Percentiles rank a stretch among this genome's conserved stretches.
phyloP scores from a whole-genome alignment of 2,797 vertebrate species.

The Rhinella marina region DNA sequence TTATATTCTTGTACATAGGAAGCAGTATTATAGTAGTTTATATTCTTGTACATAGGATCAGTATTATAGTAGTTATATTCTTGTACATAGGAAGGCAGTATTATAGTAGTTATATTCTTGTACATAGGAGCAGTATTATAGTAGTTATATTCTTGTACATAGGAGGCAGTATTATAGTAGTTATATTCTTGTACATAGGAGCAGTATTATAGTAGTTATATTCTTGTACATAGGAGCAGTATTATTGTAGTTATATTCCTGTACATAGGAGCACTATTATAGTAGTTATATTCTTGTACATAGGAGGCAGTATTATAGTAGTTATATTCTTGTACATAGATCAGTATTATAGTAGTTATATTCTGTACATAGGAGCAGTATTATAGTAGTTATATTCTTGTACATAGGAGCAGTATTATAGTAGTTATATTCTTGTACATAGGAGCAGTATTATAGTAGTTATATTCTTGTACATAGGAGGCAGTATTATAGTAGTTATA shows the following conservation, averaged over 20 bases:
- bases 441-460: constrained; percentile 14
- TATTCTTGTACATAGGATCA: too few relatives aligned
- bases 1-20: too few relatives aligned
- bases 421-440: constrained; percentile 16
- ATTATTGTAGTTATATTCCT: background rate
- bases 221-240: background rate
- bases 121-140: too few relatives aligned
- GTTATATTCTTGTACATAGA: background rate
- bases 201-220: too few relatives aligned
- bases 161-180: too few relatives aligned
- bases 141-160: too few relatives aligned
- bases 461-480: constrained; percentile 11
- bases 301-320: constrained; percentile 5
- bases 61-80: constrained; percentile 1
- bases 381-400: constrained; percentile 22
- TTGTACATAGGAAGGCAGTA: background rate
- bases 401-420: constrained; percentile 4
- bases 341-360: constrained; percentile 5
- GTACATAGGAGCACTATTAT: background rate
- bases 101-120: background rate
- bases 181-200: too few relatives aligned
- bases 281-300: background rate
- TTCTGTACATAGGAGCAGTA: constrained; percentile 2
- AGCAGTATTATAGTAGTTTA: too few relatives aligned
- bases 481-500: constrained; percentile 24